These are phyloP conservation scores for Lacerta agilis DNA, from an alignment of 2,797 vertebrate species.

Conservation along the genomic window DNA sequence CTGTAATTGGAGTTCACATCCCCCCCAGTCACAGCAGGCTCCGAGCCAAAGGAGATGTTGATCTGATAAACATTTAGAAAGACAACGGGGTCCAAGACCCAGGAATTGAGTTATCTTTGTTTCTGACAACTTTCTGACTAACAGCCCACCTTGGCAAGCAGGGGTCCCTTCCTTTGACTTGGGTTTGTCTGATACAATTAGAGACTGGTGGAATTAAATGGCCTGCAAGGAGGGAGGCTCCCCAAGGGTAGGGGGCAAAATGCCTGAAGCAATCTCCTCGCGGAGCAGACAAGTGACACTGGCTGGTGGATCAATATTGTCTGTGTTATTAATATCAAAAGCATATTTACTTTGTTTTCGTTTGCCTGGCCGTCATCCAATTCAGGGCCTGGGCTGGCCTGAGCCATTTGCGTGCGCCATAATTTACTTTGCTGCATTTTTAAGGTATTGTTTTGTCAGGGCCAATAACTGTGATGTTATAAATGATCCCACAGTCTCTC, in stretches of 20 bases:
- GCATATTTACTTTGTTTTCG: conserved; percentile 97
- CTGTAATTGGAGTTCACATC: conserved; percentile 76
- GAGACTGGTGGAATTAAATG: conserved; percentile 95
- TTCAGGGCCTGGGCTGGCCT: conserved; percentile 75
- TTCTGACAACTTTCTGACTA: conserved; percentile 82
- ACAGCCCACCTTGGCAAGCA: conserved; percentile 71
- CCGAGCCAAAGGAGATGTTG: conserved; percentile 72
- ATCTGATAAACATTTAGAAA: conserved; percentile 76
- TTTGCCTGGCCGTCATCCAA: conserved; percentile 87
- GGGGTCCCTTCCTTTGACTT: conserved; percentile 80
- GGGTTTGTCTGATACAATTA: conserved; percentile 97
- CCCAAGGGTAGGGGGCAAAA: conserved; percentile 85
- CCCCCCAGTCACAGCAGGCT: conserved; percentile 72
- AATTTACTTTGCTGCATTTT: conserved; percentile 99
- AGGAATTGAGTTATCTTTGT: conserved; percentile 80
- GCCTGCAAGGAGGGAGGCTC: conserved; percentile 93
- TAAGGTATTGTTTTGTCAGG: conserved; percentile 99
- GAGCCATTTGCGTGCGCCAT: conserved; percentile 94
- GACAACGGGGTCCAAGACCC: conserved; percentile 72
- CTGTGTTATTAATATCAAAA: conserved; percentile 99
- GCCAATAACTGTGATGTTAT: conserved; percentile 98
- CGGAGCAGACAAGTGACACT: conserved; percentile 81
- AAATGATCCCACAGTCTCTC: conserved; percentile 91
- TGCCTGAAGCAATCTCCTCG: conserved; percentile 89
- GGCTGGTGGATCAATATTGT: conserved; percentile 93